Evolutionary conservation across 2,113 vertebrate species (phyloP).

Genomic region (Callipepla californica): DNA sequence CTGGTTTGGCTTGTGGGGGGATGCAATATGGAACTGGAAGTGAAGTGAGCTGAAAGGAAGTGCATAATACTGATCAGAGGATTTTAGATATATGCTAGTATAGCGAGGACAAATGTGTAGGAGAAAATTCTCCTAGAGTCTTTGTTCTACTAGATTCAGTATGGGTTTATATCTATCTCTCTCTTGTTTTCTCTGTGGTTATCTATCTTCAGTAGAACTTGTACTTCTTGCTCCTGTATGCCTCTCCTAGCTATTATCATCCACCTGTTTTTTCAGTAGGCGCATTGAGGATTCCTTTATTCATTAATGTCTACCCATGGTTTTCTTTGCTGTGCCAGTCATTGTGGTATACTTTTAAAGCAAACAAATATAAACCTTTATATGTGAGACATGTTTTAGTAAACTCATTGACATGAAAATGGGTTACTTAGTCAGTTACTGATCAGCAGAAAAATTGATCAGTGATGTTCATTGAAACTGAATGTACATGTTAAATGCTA

Average conservation of each 20-base stretch:
- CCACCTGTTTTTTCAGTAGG: neutral
- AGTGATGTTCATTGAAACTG: neutral
- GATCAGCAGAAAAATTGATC: neutral
- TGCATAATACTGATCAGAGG: rapidly evolving
- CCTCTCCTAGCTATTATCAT: neutral
- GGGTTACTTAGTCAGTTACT: neutral
- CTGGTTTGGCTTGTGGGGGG: rapidly evolving
- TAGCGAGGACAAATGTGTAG: neutral
- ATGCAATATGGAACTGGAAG: neutral
- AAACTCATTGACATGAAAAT: neutral
- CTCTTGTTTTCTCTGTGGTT: neutral
- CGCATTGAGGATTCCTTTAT: neutral
- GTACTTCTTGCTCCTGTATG: neutral
- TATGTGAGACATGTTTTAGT: neutral
- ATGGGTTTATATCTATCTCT: neutral
- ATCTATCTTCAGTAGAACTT: no score
- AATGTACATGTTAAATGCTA: neutral
- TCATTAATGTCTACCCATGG: neutral
- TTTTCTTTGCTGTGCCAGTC: neutral
- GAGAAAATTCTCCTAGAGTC: neutral
- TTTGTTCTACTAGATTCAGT: neutral
- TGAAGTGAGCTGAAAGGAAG: neutral
- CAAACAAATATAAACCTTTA: neutral
- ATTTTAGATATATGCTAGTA: neutral
- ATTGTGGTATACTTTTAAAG: neutral